Conservation (phyloP, 2,888 invertebrate species). For the Drosophila koepferae region DNA sequence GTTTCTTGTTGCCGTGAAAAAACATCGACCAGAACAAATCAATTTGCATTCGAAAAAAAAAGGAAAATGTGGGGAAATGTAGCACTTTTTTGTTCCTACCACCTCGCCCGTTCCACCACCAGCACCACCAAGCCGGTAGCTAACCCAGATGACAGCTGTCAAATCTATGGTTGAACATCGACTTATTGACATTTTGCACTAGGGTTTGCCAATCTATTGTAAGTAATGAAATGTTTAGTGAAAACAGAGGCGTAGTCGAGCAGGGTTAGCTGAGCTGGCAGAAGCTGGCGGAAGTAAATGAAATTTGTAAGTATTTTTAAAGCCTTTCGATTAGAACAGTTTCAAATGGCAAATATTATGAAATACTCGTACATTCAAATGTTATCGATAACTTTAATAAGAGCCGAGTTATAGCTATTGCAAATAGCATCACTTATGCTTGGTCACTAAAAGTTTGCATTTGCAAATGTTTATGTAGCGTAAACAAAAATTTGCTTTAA, state of each 20-base stretch:
- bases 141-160: conserved; percentile 41
- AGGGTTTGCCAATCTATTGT: conserved; percentile 3
- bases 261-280: not conserved
- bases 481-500: not conserved
- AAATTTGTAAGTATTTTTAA: no score
- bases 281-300: not conserved
- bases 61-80: conserved; percentile 21
- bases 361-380: not conserved
- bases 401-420: not conserved
- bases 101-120: conserved; percentile 11
- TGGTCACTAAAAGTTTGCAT: no score
- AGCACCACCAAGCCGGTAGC: not conserved
- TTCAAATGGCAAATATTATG: not conserved
- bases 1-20: conserved; percentile 17
- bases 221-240: conserved; percentile 25
- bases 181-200: conserved; percentile 45
- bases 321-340: no score
- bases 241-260: not conserved
- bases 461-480: not conserved
- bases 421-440: not conserved
- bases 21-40: conserved; percentile 55
- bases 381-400: not conserved
- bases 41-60: conserved; percentile 51
- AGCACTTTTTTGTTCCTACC: conserved; percentile 43
- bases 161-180: conserved; percentile 41